Conservation (phyloP, 1,140 invertebrate species). For the Caenorhabditis latens region DNA sequence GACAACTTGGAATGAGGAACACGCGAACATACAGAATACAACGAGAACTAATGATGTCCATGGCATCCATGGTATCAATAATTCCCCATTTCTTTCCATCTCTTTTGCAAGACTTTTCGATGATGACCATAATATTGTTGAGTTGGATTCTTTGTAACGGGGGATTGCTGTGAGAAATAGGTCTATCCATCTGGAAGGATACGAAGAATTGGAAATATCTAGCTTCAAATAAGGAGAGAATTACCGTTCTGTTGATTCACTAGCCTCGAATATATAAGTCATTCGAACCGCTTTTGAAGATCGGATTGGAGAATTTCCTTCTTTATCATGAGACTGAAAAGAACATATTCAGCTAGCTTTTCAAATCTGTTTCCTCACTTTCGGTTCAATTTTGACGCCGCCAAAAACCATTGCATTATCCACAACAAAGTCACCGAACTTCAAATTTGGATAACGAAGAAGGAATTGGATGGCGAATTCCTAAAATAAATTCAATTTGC, state of each 20-base stretch:
- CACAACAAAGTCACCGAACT: conserved; percentile 68
- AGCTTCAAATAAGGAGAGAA: too few relatives aligned
- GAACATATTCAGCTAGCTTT: conserved; percentile 11
- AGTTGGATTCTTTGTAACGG: conserved; percentile 63
- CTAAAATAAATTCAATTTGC: too few relatives aligned
- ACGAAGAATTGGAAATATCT: too few relatives aligned
- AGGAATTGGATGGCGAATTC: conserved; percentile 59
- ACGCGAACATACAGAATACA: conserved; percentile 70
- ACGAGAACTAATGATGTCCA: conserved; percentile 72
- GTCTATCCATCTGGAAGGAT: conserved; percentile 58
- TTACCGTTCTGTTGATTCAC: conserved; percentile 4
- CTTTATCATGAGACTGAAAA: conserved; percentile 61
- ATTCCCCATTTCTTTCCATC: conserved; percentile 74
- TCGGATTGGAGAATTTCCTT: conserved; percentile 69
- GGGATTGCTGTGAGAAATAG: conserved; percentile 53
- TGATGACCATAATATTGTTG: conserved; percentile 67
- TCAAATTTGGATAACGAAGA: conserved; percentile 68
- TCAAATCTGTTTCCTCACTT: conserved; percentile 5
- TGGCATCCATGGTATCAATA: conserved; percentile 74
- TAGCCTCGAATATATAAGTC: conserved; percentile 12
- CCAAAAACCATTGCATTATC: conserved; percentile 74
- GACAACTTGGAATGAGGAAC: conserved; percentile 66
- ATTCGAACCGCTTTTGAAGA: conserved; percentile 67
- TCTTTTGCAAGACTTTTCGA: conserved; percentile 71
- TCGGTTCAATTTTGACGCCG: conserved; percentile 44